Base-by-base conservation (phyloP, 2,888 invertebrate species). In the Tupiocoris notatus region DNA sequence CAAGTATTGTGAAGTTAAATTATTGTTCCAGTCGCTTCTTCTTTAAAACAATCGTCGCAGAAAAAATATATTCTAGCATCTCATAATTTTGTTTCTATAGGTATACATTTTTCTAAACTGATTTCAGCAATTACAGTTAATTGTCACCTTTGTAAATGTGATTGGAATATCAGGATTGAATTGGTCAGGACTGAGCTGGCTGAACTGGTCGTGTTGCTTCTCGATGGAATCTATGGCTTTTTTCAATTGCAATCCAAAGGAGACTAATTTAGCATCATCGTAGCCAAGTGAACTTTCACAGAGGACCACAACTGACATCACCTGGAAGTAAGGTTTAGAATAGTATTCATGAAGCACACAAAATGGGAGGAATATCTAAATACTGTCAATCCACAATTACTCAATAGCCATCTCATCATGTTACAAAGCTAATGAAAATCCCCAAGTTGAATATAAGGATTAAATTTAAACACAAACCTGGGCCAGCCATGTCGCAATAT, bases 141-240 rank as follows among this genome's bases (percentile, higher is more conserved):
- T 62, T 1, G 9, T 57, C 78, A 86, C 87, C 83, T 86, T 87
- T 54, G 88, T 88, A 81, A 88, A 88, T 71, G 88, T 88, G 79
- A 88, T 87, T 1, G 88, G 88, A 80, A 88, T 87, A 78, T 87
- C 87, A 0, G 87, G 85, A 16, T 85, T 85, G 12, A 87, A 83
- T 78, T 87, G 86, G 77, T 86, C 86, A 3, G 86, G 86, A 23
- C 84, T 82, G 25, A 87, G 82, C 77, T 87, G 87, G 23, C 85
- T 83, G 80, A 87, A 87, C 81, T 87, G 86, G 78, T 86, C 86
- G 78, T 87, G 86, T 77, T 87, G 87, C 80, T 87, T 86, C 79
- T 87, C 86, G 66, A 88, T 82, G 0, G 86, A 85, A 24, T 84
- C 85, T 70, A 88, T 80, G 22, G 87, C 83, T 66, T 85, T 83